Percentiles rank a stretch among this genome's conserved stretches.
These are phyloP conservation scores for Microdon myrmicae DNA, from an alignment of 2,888 invertebrate genomes.

Conservation along the genomic window DNA sequence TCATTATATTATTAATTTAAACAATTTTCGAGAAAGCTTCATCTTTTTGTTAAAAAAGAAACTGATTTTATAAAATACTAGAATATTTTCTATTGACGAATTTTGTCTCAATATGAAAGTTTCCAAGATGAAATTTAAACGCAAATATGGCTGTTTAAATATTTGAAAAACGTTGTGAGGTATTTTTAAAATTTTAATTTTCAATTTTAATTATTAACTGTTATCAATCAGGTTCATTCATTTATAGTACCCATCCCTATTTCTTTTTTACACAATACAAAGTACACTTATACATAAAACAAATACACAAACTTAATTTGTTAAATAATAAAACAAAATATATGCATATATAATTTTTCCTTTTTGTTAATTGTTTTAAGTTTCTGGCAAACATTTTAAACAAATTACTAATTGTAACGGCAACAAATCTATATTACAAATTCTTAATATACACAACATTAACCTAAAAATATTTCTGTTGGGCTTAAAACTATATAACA, in stretches of 20 bases:
- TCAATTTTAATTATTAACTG: conserved; percentile 35
- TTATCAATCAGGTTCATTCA: conserved; percentile 42
- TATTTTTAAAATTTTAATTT: conserved; percentile 36
- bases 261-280: conserved; percentile 7
- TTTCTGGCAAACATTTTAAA: conserved; percentile 8
- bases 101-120: conserved; percentile 58
- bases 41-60: too few relatives aligned
- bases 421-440: too few relatives aligned
- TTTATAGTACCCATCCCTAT: conserved; percentile 9
- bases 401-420: too few relatives aligned
- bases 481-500: conserved; percentile 14
- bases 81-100: conserved; percentile 17
- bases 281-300: too few relatives aligned
- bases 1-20: too few relatives aligned
- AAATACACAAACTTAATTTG: too few relatives aligned
- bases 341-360: too few relatives aligned
- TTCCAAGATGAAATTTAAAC: conserved; percentile 66
- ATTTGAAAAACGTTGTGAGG: conserved; percentile 54
- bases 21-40: too few relatives aligned
- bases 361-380: not conserved
- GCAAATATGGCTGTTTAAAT: conserved; percentile 67
- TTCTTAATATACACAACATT: too few relatives aligned
- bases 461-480: conserved; percentile 29
- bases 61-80: conserved; percentile 1
- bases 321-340: too few relatives aligned